Evolutionary conservation across 2,888 invertebrate genomes (phyloP), one percentile per base, ranked within the genome.

Genomic region (Drosophila buzzatii): DNA sequence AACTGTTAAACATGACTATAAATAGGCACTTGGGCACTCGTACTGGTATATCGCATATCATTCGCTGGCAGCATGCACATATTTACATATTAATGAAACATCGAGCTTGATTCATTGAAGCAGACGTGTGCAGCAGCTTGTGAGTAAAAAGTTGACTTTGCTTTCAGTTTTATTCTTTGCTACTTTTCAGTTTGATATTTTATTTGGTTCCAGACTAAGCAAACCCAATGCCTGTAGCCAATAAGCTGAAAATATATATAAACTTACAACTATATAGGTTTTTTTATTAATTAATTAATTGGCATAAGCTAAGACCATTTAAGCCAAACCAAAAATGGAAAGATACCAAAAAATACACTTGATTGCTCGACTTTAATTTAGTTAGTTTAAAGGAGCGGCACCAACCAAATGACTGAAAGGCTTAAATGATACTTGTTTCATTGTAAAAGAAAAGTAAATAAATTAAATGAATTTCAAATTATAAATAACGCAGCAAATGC

Each of bases 341-440:
- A 20, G 7, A 44, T 7, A 14, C 45, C n/a, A n/a, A 31, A 10
- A 55, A 52, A 23, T 35, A 42, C 35, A 70, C 41, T 49, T 51
- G 42, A 70, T 61, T 51, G 61, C 27, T 64, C 64, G 62, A 77
- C 80, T 71, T 79, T 31, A 76, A 67, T 58, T 64, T 45, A 76
- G 73, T 77, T 77, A 70, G 77, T 70, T 73, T 55, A 63, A 79
- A 44, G 65, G 62, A 80, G 68, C 80, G 69, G 80, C 82, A 79
- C 56, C 65, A 79, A 59, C 51, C 68, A 83, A 82, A 70, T 76
- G 85, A 86, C 85, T 86, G 85, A 86, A 88, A 80, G 68, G 88
- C 85, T 87, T 78, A 79, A 85, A 85, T 88, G 80, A 85, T 18
- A 82, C 82, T 70, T 69, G 74, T 89, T 89, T 85, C 85, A 88